Conservation (phyloP, 2,113 vertebrate species). For the Pagrus major region DNA sequence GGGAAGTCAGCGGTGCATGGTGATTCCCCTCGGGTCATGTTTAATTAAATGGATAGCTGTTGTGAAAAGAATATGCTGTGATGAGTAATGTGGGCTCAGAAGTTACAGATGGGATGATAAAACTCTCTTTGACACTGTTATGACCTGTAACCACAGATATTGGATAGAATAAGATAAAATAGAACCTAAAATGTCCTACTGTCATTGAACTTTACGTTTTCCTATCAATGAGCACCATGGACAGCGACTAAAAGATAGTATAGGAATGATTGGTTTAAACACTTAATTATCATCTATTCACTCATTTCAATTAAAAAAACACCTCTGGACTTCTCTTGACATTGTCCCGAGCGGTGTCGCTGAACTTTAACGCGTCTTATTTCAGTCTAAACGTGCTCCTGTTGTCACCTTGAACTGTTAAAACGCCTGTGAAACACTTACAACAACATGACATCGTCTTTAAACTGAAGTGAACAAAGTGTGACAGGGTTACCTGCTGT, state of each 20-base stretch:
- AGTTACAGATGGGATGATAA: conserved; percentile 8
- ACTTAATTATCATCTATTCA: background rate
- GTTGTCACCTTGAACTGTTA: background rate
- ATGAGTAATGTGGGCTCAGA: conserved; percentile 44
- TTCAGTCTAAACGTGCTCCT: background rate
- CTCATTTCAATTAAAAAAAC: background rate
- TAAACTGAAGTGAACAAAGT: conserved; percentile 42
- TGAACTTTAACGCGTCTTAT: background rate
- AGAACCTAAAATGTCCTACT: background rate
- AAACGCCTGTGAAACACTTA: background rate
- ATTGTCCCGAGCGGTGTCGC: background rate
- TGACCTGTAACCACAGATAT: background rate
- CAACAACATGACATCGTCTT: background rate
- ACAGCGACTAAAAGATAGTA: conserved; percentile 66
- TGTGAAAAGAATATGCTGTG: conserved; percentile 41
- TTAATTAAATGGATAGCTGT: conserved; percentile 74
- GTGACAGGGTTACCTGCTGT: conserved; percentile 70
- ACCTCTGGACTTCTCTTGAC: background rate
- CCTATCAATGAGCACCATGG: conserved; percentile 74
- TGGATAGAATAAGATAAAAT: background rate
- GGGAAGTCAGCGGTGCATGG: conserved; percentile 55
- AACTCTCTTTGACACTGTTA: background rate
- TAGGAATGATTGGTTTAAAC: background rate
- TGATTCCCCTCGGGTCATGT: conserved; percentile 79
- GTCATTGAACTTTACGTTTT: background rate